Base-by-base conservation (phyloP, 2,113 vertebrate genomes). In the Suricata suricatta region DNA sequence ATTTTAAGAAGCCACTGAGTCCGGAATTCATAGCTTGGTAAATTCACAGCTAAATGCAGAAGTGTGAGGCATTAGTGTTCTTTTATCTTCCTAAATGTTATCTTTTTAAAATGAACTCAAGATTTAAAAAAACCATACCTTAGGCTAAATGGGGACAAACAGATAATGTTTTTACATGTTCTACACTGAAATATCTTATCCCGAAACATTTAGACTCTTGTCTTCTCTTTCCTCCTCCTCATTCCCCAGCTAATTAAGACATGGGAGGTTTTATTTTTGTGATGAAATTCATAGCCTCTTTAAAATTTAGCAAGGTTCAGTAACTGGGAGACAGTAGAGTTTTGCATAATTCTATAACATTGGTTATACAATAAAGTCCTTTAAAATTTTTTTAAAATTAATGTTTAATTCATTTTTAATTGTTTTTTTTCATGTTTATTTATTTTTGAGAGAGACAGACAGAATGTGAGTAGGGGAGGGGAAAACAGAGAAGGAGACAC, bases 231-330 rank as follows among this genome's bases (percentile, higher is more conserved):
- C 31, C 79, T 54, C 52, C 50, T 79, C 76, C 44, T 92, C 27
- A 12, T 63, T 35, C 44, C 87, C 11, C 25, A 85, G 41, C 57
- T 96, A 93, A 96, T 97, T 93, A 96, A 93, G 68, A 47, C 57
- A 87, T 47, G 14, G 21, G 72, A 27, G 87, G 33, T 54, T 93
- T 90, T 85, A 77, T 92, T 92, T 97, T 92, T 89, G 35, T 86
- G 38, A 93, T 72, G 50, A 93, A 96, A 97, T 86, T 94, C 15
- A 79, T 85, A 90, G 88, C 64, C 74, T 96, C 60, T 96, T 97
- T 95, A 93, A 96, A 60, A 81, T 54, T 68, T 60, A 90, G 31
- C 57, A 84, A 23, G 27, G 11, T 87, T 94, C 44, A 29, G 0
- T 80, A 47, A 66, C 38, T 57, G 54, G 15, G 35, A 60, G 68